These are phyloP conservation scores for Hucho hucho DNA, from an alignment of 2,113 vertebrate species.

Conservation along the genomic window DNA sequence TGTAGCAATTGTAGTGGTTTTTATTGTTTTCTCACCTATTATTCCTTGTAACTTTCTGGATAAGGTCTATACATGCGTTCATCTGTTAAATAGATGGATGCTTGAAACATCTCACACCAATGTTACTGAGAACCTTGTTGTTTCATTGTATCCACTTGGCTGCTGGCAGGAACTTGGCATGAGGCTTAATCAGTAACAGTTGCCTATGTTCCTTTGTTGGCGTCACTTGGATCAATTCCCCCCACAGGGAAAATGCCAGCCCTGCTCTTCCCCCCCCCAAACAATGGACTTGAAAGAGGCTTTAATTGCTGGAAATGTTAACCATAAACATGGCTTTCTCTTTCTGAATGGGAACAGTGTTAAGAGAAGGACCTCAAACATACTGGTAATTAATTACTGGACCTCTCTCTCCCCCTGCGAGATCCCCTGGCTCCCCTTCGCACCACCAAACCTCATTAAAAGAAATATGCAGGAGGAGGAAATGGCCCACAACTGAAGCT, in stretches of 20 bases:
- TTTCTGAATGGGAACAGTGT: slow-evolving; percentile 13
- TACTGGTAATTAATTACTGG: slow-evolving; percentile 1
- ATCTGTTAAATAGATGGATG: neutral
- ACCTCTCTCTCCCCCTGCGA: neutral
- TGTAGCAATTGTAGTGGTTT: neutral
- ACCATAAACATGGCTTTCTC: neutral
- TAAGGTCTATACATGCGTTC: neutral
- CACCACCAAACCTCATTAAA: neutral
- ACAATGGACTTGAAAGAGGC: neutral
- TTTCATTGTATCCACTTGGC: neutral
- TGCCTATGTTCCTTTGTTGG: neutral
- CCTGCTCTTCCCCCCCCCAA: neutral
- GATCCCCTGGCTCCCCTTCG: neutral
- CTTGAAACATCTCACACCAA: neutral
- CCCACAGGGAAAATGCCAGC: neutral
- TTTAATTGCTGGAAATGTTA: slow-evolving; percentile 18
- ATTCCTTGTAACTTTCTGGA: neutral
- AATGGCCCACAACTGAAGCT: slow-evolving; percentile 12
- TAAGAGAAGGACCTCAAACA: neutral
- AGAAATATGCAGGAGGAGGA: slow-evolving; percentile 17
- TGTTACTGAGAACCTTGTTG: neutral
- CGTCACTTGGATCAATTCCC: neutral
- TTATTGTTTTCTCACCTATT: neutral
- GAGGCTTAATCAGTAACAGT: neutral
- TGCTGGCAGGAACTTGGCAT: neutral